Base-by-base conservation (phyloP, 2,113 vertebrate genomes). In the Polypterus bichir region DNA sequence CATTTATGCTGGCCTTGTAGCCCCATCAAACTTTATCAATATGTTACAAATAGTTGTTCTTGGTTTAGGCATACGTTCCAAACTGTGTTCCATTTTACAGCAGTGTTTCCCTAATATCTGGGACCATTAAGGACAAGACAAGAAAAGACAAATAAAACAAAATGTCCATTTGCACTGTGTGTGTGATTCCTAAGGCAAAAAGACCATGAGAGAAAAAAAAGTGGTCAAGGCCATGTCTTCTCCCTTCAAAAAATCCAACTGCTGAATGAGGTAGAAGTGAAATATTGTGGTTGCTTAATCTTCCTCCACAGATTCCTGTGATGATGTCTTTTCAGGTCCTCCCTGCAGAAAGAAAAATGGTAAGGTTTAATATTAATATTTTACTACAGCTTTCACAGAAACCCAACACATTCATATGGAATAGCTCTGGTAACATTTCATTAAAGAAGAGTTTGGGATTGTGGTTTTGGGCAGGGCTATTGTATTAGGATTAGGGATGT, bases 211-310 rank as follows among this genome's bases (percentile, higher is more conserved):
- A 66, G 71, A 86, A 27, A 59, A 56, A 46, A 47, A 75, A 96
- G 91, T 93, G 93, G 92, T 96, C 86, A 91, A 88, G 87, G 86
- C 88, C 89, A 87, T 72, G 79, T 91, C 88, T 89, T 90, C 87
- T 92, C 88, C 87, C 88, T 90, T 90, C 79, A 75, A 91, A 91
- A 92, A 88, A 91, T 86, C 83, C 87, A 91, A 88, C 89, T 91
- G 88, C 83, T 89, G 89, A 72, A 86, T 94, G 93, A 95, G 92
- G 93, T 97, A 97, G 93, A 92, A 89, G 84, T 90, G 64, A 79
- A 79, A 76, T 68, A 75, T 65, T 69, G 82, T 69, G 67, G 80
- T 75, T 68, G 81, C 76, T 85, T 92, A 95, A 70, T 95, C 92
- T 69, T 93, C 89, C 80, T 93, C 90, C 57, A 86, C 83, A 65